Evolutionary conservation across 2,797 vertebrate species (phyloP).

Genomic region (Halcyon badia): DNA sequence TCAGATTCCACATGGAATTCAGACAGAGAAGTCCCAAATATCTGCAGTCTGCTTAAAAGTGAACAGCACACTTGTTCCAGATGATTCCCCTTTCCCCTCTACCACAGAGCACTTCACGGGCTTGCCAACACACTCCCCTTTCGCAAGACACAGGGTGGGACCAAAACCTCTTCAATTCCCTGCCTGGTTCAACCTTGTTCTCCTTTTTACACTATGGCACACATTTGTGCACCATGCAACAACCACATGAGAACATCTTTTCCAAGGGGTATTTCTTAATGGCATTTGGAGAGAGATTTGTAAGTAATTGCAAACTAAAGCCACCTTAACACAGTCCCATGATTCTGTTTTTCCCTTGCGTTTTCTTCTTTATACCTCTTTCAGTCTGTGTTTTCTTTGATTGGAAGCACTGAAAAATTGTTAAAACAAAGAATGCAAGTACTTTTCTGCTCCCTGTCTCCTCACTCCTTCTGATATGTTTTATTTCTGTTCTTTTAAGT

Average conservation of each 20-base stretch:
- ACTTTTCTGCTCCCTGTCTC: background rate
- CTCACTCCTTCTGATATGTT: background rate
- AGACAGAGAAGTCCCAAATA: background rate
- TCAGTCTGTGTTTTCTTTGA: slow-evolving; percentile 3
- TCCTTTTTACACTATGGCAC: slow-evolving; percentile 47
- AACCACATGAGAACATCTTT: slow-evolving; percentile 31
- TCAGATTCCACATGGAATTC: background rate
- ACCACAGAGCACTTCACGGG: background rate
- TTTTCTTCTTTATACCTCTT: background rate
- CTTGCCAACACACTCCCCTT: background rate
- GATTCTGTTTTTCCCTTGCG: background rate
- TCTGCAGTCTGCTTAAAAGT: background rate
- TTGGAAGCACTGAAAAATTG: background rate
- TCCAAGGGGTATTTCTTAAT: slow-evolving; percentile 48
- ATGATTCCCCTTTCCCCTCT: slow-evolving; percentile 17
- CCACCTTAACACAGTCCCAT: background rate
- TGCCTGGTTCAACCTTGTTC: background rate
- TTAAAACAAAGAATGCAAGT: background rate
- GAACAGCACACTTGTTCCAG: background rate
- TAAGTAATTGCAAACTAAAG: slow-evolving; percentile 7
- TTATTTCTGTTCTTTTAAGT: slow-evolving; percentile 42
- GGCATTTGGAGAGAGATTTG: slow-evolving; percentile 15
- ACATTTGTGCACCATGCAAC: slow-evolving; percentile 28
- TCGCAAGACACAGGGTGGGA: background rate
- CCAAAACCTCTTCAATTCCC: background rate